Conservation (phyloP, 2,797 vertebrate genomes). For the Propithecus deckenii region DNA sequence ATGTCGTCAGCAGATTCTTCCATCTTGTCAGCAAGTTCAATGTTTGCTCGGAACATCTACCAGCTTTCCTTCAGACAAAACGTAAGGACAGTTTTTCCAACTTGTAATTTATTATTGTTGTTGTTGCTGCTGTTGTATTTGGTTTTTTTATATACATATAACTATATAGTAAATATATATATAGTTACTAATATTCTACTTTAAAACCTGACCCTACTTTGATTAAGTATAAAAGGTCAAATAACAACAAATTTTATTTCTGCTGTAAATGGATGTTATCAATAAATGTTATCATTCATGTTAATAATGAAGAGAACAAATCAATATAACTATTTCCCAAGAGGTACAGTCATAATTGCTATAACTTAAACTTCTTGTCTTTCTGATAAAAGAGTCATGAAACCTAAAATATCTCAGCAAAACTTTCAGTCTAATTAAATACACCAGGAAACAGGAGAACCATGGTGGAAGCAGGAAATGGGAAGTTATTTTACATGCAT, state of each 20-base stretch:
- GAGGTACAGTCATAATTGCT: not conserved
- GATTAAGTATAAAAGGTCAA: slow-evolving; percentile 27
- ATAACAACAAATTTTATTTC: not conserved
- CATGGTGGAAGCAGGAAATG: not conserved
- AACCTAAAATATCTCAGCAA: not conserved
- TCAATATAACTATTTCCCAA: not conserved
- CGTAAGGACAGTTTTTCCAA: slow-evolving; percentile 84
- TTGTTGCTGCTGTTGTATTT: not conserved
- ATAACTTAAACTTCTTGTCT: not conserved
- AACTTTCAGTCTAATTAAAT: not conserved
- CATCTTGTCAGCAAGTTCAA: slow-evolving; percentile 98
- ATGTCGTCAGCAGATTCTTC: slow-evolving; percentile 99
- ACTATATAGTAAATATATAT: not conserved
- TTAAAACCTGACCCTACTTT: slow-evolving; percentile 16
- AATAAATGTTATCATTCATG: not conserved
- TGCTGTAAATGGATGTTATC: not conserved
- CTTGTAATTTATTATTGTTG: not conserved
- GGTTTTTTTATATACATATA: not conserved
- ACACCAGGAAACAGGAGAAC: not conserved
- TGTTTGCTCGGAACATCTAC: slow-evolving; percentile 99
- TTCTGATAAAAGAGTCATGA: not conserved
- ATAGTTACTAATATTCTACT: not conserved
- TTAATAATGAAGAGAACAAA: not conserved
- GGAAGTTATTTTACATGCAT: not conserved
- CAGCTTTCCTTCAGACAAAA: slow-evolving; percentile 96